phyloP scores from a whole-genome alignment of 2,888 invertebrate species.

The Phorcus lineatus region DNA sequence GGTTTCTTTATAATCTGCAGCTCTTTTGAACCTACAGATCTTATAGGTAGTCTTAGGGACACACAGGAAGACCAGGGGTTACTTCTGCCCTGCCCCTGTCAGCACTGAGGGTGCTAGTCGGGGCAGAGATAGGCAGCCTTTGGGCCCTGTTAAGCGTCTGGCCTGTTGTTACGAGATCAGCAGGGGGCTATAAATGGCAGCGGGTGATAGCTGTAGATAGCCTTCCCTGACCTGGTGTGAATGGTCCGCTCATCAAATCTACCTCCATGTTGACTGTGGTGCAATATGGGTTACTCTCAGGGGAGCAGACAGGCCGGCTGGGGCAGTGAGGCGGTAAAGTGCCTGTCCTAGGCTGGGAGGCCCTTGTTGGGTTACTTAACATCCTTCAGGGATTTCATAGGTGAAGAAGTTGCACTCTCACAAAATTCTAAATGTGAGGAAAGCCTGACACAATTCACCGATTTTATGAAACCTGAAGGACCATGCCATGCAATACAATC shows the following conservation, averaged over 20 bases:
- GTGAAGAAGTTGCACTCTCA: too few species aligned
- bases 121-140: not conserved
- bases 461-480: too few species aligned
- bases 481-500: too few species aligned
- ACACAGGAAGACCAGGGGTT: too few species aligned
- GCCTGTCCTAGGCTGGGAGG: not conserved
- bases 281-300: slow-evolving; percentile 4
- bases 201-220: not conserved
- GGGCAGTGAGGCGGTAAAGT: slow-evolving; percentile 13
- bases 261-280: slow-evolving; percentile 21
- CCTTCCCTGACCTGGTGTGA: slow-evolving; percentile 13
- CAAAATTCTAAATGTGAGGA: too few species aligned
- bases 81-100: too few species aligned
- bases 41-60: too few species aligned
- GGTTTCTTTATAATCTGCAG: too few species aligned
- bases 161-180: not conserved
- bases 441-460: too few species aligned
- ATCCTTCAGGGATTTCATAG: too few species aligned
- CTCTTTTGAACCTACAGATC: too few species aligned
- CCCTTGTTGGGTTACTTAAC: not conserved
- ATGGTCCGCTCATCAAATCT: slow-evolving; percentile 21
- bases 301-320: not conserved
- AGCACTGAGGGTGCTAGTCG: not conserved
- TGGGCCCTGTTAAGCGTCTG: slow-evolving; percentile 12
- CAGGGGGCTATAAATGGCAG: slow-evolving; percentile 19